A percentile compares a stretch with the other conserved stretches of the same genome.
These are phyloP conservation scores for Theonella swinhoei DNA, from an alignment of 37 sponge, comb jelly and placozoan species.

Conservation along the genomic window DNA sequence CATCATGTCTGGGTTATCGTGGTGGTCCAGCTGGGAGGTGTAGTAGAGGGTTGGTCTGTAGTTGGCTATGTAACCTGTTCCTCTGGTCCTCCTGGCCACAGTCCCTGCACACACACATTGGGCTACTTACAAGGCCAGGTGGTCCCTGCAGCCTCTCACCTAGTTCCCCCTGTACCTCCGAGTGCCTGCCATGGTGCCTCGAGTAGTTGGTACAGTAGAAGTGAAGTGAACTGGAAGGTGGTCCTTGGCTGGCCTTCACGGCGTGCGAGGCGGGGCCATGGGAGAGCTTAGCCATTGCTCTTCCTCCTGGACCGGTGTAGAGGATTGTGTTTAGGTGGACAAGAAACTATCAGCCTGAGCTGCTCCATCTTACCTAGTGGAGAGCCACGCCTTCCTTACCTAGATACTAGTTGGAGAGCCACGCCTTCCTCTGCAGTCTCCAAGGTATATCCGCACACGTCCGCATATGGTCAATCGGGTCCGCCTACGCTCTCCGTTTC, in stretches of 20 bases:
- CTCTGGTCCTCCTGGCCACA: slow-evolving; percentile 38
- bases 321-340: too few relatives aligned
- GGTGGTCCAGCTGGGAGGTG: slow-evolving; percentile 64
- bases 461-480: neutral
- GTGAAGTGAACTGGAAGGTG: slow-evolving; percentile 50
- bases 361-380: too few relatives aligned
- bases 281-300: slow-evolving; percentile 59
- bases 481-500: slow-evolving; percentile 1
- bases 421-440: neutral
- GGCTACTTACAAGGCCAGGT: too few relatives aligned
- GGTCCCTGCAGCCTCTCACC: slow-evolving; percentile 24
- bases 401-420: neutral
- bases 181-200: slow-evolving; percentile 40
- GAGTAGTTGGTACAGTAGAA: slow-evolving; percentile 96
- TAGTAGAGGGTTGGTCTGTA: slow-evolving; percentile 90
- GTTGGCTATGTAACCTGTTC: slow-evolving; percentile 93
- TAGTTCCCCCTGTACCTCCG: slow-evolving; percentile 12
- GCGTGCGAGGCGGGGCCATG: slow-evolving; percentile 71
- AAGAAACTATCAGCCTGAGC: too few relatives aligned
- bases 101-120: neutral
- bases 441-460: slow-evolving; percentile 5
- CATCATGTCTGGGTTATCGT: slow-evolving; percentile 88
- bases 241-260: slow-evolving; percentile 72
- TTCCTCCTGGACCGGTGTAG: too few relatives aligned
- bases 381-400: too few relatives aligned